phyloP scores from a whole-genome alignment of 2,888 invertebrate genomes.

The Microplitis manilae region DNA sequence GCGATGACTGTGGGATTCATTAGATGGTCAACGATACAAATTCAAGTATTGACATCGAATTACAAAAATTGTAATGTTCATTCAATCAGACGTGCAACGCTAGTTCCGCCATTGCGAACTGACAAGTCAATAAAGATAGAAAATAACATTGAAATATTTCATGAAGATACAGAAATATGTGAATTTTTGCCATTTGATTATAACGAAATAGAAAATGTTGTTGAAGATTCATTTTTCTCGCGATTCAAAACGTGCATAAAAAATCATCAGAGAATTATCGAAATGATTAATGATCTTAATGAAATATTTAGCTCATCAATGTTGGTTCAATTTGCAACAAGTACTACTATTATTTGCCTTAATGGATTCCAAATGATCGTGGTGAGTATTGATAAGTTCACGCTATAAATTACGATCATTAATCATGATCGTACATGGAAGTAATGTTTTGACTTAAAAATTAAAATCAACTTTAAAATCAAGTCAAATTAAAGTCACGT shows the following conservation, averaged over 20 bases:
- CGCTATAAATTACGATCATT: no score
- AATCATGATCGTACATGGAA: no score
- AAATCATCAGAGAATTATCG: conserved; percentile 57
- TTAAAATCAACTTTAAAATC: no score
- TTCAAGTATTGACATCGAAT: not conserved
- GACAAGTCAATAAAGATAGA: not conserved
- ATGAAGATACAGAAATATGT: conserved; percentile 13
- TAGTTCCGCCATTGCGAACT: not conserved
- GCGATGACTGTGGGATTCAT: conserved; percentile 28
- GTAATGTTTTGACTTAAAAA: no score
- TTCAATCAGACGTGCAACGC: not conserved
- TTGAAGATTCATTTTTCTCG: conserved; percentile 34
- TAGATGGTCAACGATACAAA: not conserved
- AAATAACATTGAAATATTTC: not conserved
- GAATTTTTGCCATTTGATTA: conserved; percentile 39
- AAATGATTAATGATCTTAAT: conserved; percentile 54
- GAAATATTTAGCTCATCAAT: conserved; percentile 54
- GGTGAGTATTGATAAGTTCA: conserved; percentile 42
- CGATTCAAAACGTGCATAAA: conserved; percentile 50
- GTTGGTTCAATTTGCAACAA: conserved; percentile 61
- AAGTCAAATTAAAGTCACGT: no score
- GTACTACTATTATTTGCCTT: conserved; percentile 62
- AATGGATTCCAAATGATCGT: conserved; percentile 62
- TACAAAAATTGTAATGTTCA: not conserved
- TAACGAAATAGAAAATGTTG: conserved; percentile 28